Conservation (phyloP, 35 echinoderm and acorn worm species). For the Apostichopus californicus region DNA sequence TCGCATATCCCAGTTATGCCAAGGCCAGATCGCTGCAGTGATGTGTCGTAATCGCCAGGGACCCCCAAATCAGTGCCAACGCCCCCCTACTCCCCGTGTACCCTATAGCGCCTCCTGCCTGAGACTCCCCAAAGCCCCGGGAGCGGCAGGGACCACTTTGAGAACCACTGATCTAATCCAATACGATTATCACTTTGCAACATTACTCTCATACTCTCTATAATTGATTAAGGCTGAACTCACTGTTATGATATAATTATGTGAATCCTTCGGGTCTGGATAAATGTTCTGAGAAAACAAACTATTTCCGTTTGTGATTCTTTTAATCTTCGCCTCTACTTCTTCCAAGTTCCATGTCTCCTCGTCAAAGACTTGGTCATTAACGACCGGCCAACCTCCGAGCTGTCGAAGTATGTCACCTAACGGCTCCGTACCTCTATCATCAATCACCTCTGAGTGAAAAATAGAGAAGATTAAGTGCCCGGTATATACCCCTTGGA, state of each 20-base stretch:
- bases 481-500: not conserved
- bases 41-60: too few relatives aligned
- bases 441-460: conserved; percentile 54
- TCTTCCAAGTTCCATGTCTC: conserved; percentile 70
- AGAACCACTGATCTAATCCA: too few relatives aligned
- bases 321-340: conserved; percentile 36
- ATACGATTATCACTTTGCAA: too few relatives aligned
- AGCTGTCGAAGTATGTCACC: conserved; percentile 37
- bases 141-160: too few relatives aligned
- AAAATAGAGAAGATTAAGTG: not conserved
- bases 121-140: too few relatives aligned
- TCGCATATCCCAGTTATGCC: too few relatives aligned
- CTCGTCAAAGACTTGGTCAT: conserved; percentile 66
- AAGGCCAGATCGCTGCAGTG: too few relatives aligned
- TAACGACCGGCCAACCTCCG: conserved; percentile 84
- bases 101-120: too few relatives aligned
- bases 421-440: conserved; percentile 55
- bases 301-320: conserved; percentile 46
- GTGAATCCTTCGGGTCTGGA: conserved; percentile 61
- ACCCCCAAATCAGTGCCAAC: too few relatives aligned
- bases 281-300: conserved; percentile 40
- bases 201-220: too few relatives aligned
- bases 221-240: not conserved
- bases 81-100: too few relatives aligned
- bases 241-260: conserved; percentile 65